Evolutionary conservation across 2,888 invertebrate species (phyloP), one percentile per base, ranked within the genome.

Genomic region (Tuberolachnus salignus): DNA sequence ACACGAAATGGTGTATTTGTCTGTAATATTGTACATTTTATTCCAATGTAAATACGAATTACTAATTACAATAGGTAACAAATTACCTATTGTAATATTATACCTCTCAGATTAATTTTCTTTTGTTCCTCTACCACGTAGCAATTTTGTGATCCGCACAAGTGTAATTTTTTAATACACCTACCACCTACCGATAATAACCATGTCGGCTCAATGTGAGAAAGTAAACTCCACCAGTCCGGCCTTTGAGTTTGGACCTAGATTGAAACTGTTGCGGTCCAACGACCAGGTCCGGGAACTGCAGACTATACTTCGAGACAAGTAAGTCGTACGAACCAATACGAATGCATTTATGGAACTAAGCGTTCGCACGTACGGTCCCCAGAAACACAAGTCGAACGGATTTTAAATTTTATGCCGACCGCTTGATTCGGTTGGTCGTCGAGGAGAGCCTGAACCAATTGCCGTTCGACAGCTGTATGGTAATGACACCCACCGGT

Each of bases 401-500:
- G 87, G 98, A 99, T 86, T 99, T 99, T 86, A 97, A 98, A 85
- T 99, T 99, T 87, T 98, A 95, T 86, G 98, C 98, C 0, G 99
- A 99, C 86, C 91, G 99, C n/a, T 44, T 90, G 86, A 99, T 99
- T 84, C 91, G 99, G 3, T 88, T 99, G 53, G 97, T 99, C 0
- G 97, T 99, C 81, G 99, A 99, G 85, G 98, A 98, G 86, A 98
- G 98, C 82, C 88, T 99, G 44, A 99, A 99, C 87, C 97, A 97
- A 85, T 87, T 98, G 78, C 98, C 99, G 0, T 98, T 97, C 85
- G 92, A 93, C 0, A 92, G 94, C 86, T 93, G 93, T 84, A 91
- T 92, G 82, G 94, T 99, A 3, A 91, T 92, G 26, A 99, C 99
- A 1, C 98, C 98, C 0, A 98, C 98, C 0, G 94, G 94, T 71